phyloP scores from a whole-genome alignment of 2,888 invertebrate genomes.

The Lasioglossum figueresi region DNA sequence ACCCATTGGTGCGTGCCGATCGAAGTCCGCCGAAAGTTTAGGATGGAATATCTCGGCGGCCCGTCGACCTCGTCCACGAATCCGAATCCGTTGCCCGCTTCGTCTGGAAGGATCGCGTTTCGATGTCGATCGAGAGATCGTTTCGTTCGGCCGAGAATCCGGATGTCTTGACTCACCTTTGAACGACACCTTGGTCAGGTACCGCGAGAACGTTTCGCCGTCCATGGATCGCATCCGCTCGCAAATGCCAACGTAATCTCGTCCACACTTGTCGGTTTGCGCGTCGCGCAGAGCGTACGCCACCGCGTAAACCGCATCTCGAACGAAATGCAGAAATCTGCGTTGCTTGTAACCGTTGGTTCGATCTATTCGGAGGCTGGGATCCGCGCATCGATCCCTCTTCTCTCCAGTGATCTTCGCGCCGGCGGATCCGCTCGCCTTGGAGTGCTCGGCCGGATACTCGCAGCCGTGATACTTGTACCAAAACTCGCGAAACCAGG shows the following conservation, averaged over 20 bases:
- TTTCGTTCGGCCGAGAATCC: neutral
- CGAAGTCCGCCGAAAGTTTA: slow-evolving; percentile 83
- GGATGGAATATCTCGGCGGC: slow-evolving; percentile 85
- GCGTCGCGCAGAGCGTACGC: slow-evolving; percentile 85
- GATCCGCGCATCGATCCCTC: slow-evolving; percentile 50
- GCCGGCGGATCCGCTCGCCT: neutral
- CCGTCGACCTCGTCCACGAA: slow-evolving; percentile 85
- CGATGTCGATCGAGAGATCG: neutral
- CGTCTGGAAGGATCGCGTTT: slow-evolving; percentile 81
- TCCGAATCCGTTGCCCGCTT: slow-evolving; percentile 83
- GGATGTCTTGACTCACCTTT: slow-evolving; percentile 80
- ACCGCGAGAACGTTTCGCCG: slow-evolving; percentile 81
- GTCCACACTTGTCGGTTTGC: slow-evolving; percentile 82
- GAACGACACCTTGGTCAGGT: slow-evolving; percentile 84
- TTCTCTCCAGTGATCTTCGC: neutral
- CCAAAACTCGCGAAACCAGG: slow-evolving; percentile 86
- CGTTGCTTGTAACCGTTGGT: slow-evolving; percentile 81
- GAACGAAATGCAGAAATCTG: slow-evolving; percentile 85
- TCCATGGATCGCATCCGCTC: slow-evolving; percentile 82
- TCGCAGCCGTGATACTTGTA: slow-evolving; percentile 80
- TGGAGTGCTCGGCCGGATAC: neutral
- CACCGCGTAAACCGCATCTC: slow-evolving; percentile 85
- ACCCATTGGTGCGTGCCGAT: slow-evolving; percentile 82
- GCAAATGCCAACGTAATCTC: slow-evolving; percentile 81
- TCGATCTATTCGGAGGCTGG: slow-evolving; percentile 63